These are phyloP conservation scores for Gavialis gangeticus DNA, from an alignment of 2,113 vertebrate genomes.

Conservation along the genomic window DNA sequence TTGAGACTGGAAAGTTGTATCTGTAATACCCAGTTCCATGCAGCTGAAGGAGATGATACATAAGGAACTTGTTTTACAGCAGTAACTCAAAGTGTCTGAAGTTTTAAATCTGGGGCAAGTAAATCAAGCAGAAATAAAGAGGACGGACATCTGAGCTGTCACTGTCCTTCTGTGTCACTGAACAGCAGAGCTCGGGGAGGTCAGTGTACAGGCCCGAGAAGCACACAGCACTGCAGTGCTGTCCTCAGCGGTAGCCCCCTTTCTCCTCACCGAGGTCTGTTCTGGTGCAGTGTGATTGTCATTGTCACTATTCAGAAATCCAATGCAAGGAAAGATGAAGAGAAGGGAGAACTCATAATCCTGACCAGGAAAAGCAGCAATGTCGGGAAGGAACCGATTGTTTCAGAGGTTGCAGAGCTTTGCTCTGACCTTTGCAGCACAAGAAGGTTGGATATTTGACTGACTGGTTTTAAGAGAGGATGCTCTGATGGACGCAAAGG, in stretches of 20 bases:
- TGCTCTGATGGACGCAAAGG: background rate
- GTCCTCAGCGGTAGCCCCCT: background rate
- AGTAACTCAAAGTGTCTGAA: conserved; percentile 43
- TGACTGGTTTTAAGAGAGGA: background rate
- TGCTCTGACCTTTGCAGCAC: background rate
- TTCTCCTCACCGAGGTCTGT: background rate
- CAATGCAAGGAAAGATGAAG: background rate
- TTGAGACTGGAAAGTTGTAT: background rate
- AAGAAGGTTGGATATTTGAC: fast-evolving
- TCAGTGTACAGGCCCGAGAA: background rate
- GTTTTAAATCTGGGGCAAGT: conserved; percentile 64
- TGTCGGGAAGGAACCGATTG: background rate
- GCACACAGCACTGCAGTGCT: fast-evolving
- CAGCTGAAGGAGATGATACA: conserved; percentile 51
- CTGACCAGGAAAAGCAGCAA: background rate
- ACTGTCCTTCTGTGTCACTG: conserved; percentile 26
- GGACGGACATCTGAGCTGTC: conserved; percentile 49
- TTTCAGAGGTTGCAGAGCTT: background rate
- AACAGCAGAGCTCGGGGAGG: background rate
- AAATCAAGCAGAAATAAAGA: conserved; percentile 62
- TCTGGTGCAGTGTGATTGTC: background rate
- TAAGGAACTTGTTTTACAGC: conserved; percentile 56
- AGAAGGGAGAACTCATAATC: background rate
- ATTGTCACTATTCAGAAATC: background rate
- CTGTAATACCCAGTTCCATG: background rate